Evolutionary conservation across 2,888 invertebrate genomes (phyloP), one percentile per base, ranked within the genome.

Genomic region (Ornithoptera alexandrae): DNA sequence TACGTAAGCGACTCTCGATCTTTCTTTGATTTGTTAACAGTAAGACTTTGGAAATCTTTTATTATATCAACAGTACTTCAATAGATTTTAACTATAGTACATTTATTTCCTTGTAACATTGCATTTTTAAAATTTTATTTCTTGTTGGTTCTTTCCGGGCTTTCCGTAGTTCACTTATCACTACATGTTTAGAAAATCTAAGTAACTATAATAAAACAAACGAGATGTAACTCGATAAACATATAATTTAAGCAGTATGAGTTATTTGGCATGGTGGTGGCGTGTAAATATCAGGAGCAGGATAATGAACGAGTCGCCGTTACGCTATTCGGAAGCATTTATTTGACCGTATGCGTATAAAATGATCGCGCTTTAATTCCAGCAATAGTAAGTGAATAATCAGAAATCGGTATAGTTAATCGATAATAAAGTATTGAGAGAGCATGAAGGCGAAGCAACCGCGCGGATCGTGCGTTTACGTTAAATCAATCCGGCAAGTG

Each of bases 401-500:
- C 46, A 63, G 60, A 61, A 70, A 67, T 70, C 63, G 68, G 65
- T 73, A 75, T 85, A 82, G 84, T 82, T 83, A 83, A 82, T 81
- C 82, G 81, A 81, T 88, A 89, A 88, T 87, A 84, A 87, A 86
- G 85, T 83, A 84, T 81, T 79, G 79, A 79, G 80, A 78, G 79
- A 83, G 83, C 82, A 82, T 79, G 78, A 81, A 83, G 81, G 81
- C 81, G 81, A 81, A 80, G 82, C 83, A 83, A 81, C 80, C 77
- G 77, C 80, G 82, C 82, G 80, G 84, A 87, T 88, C 87, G 86
- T 85, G 85, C 84, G 86, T 87, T 89, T 86, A 90, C 84, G 86
- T 89, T 90, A 88, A 90, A 92, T 92, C 91, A 92, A 91, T 92
- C 92, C 86, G 83, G 83, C 80, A 89, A 91, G 92, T 91, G 91